A percentile compares a stretch with the other conserved stretches of the same genome.
phyloP scores from a whole-genome alignment of 1,140 invertebrate genomes.

The Samia ricini region DNA sequence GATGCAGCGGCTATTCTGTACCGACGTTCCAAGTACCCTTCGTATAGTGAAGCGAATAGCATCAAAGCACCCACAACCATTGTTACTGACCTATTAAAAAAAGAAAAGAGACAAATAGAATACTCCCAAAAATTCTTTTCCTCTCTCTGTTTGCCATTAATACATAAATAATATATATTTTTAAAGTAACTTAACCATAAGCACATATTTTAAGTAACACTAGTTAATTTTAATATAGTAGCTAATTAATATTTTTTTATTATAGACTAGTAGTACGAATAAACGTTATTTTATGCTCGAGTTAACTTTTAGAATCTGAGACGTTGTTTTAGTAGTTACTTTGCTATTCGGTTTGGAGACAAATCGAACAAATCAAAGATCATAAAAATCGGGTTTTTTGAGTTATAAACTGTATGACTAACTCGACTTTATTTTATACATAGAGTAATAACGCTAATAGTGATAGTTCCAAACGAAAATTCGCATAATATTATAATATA shows the following conservation, averaged over 20 bases:
- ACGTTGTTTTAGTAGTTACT: no score
- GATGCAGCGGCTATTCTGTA: constrained; percentile 43
- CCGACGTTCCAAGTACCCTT: constrained; percentile 63
- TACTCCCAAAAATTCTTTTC: neutral
- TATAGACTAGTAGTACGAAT: no score
- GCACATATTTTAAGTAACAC: neutral
- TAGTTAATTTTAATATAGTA: neutral
- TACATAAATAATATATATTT: neutral
- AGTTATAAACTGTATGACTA: no score
- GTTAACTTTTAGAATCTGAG: no score
- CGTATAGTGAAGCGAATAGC: constrained; percentile 79
- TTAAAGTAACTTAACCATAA: neutral
- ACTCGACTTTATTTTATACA: no score
- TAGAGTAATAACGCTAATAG: no score
- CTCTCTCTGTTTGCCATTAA: neutral
- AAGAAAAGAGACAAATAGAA: constrained; percentile 1
- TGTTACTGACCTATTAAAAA: constrained; percentile 69
- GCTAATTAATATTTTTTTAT: neutral
- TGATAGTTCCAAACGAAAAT: no score
- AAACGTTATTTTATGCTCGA: no score
- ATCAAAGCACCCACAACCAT: constrained; percentile 76
- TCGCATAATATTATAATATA: no score
- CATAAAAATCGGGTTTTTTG: no score
- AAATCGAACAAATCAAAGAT: no score
- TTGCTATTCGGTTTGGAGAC: no score